Evolutionary conservation across 2,888 invertebrate genomes (phyloP), one percentile per base, ranked within the genome.

Genomic region (Dermolepida albohirtum): DNA sequence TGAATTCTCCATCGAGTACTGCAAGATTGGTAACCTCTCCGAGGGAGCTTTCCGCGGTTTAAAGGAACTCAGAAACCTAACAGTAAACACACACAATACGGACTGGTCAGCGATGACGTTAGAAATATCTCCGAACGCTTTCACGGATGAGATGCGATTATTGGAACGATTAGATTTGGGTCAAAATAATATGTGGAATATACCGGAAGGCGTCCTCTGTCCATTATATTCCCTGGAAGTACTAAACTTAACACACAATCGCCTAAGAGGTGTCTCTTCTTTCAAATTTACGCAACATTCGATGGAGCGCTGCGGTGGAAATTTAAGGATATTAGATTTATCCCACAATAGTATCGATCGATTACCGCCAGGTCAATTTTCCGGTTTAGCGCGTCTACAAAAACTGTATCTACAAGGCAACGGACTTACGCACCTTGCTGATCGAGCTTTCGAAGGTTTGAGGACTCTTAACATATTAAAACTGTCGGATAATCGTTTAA

Each of bases 101-200:
- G 92, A 93, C 80, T 93, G 93, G 92, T 91, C 92, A 44, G 89
- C 92, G 62, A 91, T 93, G 89, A 89, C 91, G 64, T 85, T 93
- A 71, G 91, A 93, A 80, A 87, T 93, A 71, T 90, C 92, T 44
- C 87, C 89, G 12, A 89, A 90, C 63, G 91, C 92, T 43, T 92
- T 93, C 81, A 89, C 89, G 70, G 89, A 91, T 76, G 92, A 92
- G 77, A 87, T 93, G 14, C 88, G 88, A 72, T 87, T 90, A 73
- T 84, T 93, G 70, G 92, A 92, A 80, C 86, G 90, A 74, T 85
- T 93, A 72, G 93, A 93, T 82, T 84, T 93, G 12, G 91, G 91
- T 72, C 89, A 92, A 82, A 94, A 93, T 81, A 92, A 93, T 81
- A 92, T 93, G 87, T 89, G 92, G 87, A 88, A 87, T 72, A 86